Conservation (phyloP, 2,113 vertebrate genomes). For the Hippocampus comes region DNA sequence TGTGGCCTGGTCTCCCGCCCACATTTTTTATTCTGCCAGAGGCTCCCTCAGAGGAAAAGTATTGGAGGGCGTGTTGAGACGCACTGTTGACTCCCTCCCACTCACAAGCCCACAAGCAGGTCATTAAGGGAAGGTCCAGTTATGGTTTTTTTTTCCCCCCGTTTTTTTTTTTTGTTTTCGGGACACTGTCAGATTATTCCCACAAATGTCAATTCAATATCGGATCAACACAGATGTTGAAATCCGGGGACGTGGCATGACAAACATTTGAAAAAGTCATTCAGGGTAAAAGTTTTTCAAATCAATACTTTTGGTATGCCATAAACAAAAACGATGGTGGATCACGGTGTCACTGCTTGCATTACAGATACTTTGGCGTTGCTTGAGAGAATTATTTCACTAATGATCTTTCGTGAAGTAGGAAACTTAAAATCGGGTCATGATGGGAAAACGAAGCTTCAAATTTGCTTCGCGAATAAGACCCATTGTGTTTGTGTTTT, state of each 20-base stretch:
- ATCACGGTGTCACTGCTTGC: too few relatives aligned
- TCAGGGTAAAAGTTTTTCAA: too few relatives aligned
- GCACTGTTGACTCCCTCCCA: constrained; percentile 32
- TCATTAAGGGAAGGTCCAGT: constrained; percentile 7
- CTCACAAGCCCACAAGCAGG: constrained; percentile 14
- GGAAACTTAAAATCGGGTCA: too few relatives aligned
- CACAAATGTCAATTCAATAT: background rate
- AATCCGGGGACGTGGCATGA: background rate
- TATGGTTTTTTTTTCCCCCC: background rate
- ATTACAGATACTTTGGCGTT: too few relatives aligned
- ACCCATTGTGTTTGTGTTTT: too few relatives aligned
- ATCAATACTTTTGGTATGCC: too few relatives aligned
- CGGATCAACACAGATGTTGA: background rate
- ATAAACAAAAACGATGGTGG: too few relatives aligned
- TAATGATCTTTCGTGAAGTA: too few relatives aligned
- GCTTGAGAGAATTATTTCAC: too few relatives aligned
- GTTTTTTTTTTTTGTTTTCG: background rate
- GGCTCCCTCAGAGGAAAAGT: constrained; percentile 49
- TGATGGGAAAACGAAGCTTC: too few relatives aligned
- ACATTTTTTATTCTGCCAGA: constrained; percentile 41
- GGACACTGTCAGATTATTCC: background rate
- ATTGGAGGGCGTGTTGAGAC: constrained; percentile 42
- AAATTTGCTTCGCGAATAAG: too few relatives aligned
- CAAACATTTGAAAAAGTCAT: background rate
- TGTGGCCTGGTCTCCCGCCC: constrained; percentile 59